phyloP scores from a whole-genome alignment of 2,113 vertebrate species.

The Rafetus swinhoei region DNA sequence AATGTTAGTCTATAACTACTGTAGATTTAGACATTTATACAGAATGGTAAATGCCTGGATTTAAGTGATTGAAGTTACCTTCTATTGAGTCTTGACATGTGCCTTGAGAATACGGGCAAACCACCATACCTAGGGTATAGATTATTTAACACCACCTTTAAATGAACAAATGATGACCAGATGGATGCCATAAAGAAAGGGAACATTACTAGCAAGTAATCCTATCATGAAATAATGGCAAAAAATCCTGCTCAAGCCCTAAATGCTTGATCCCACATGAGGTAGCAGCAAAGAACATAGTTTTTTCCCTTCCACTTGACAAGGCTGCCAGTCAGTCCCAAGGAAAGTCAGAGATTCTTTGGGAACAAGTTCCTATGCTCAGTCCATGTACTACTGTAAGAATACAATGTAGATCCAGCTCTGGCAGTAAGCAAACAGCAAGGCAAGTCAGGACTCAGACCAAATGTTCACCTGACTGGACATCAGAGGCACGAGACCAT shows the following conservation, averaged over 20 bases:
- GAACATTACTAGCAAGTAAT: not conserved
- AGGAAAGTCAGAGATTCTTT: not conserved
- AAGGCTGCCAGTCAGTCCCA: not conserved
- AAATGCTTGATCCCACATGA: not conserved
- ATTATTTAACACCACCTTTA: not conserved
- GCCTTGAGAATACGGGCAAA: not conserved
- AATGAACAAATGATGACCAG: not conserved
- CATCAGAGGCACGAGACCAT: not conserved
- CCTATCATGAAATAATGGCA: not conserved
- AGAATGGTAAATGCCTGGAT: rapidly evolving
- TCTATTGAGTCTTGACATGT: rapidly evolving
- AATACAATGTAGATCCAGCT: not conserved
- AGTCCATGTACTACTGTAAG: not conserved
- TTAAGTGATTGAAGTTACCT: rapidly evolving
- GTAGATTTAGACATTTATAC: not conserved
- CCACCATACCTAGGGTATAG: not conserved
- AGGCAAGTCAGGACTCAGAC: not conserved
- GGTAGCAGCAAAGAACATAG: not conserved
- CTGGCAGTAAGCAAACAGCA: not conserved
- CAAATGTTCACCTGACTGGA: not conserved
- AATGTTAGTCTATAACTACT: not conserved
- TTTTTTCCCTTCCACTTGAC: not conserved
- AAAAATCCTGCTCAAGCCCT: not conserved
- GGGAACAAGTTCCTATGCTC: not conserved
- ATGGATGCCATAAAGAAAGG: not conserved